Evolutionary conservation across 1,140 invertebrate genomes (phyloP), one percentile per base, ranked within the genome.

Genomic region (Oscheius sp.): DNA sequence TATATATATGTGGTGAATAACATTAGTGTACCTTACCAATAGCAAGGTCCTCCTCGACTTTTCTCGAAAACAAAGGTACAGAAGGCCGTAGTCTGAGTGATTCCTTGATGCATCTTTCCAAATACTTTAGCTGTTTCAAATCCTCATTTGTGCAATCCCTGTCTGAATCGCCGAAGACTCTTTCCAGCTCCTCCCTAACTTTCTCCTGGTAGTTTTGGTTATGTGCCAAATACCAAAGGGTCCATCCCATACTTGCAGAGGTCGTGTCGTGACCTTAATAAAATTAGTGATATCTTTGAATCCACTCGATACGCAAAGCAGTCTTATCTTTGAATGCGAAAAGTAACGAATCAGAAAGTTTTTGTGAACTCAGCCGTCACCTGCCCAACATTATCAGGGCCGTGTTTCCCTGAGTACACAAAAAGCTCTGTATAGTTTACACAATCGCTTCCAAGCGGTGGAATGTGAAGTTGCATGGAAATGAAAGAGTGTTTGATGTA

Each of bases 211-310:
- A 80, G 29, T 84, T 77, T 20, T 80, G 80, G 45, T 86, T 82
- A 45, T 82, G 76, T 0, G 85, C 82, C 18, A 88, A 85, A 15
- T 87, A 84, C 88, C 85, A 87, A 31, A 84, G 75, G 23, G 85
- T 66, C 79, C 79, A 80, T 46, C 78, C 74, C 66, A 80, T 81
- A 20, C 79, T 77, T 49, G 91, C 90, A 0, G 91, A 91, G 0
- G 92, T 95, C 0, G 93, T 95, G 81, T 95, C 93, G 83, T 95
- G 93, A 31, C 93, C 75, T 74, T 4, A 67, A 20, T n/a, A n/a
- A n/a, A n/a, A n/a, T n/a, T n/a, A n/a, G n/a, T n/a, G n/a, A 64
- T 0, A 15, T n/a, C 28, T n/a, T n/a, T 32, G 13, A 15, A 15
- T 32, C 28, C 35, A n/a, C 15, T 23, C 23, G 13, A 20, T 15